phyloP scores from a whole-genome alignment of 2,113 vertebrate species.

The Archilochus colubris region DNA sequence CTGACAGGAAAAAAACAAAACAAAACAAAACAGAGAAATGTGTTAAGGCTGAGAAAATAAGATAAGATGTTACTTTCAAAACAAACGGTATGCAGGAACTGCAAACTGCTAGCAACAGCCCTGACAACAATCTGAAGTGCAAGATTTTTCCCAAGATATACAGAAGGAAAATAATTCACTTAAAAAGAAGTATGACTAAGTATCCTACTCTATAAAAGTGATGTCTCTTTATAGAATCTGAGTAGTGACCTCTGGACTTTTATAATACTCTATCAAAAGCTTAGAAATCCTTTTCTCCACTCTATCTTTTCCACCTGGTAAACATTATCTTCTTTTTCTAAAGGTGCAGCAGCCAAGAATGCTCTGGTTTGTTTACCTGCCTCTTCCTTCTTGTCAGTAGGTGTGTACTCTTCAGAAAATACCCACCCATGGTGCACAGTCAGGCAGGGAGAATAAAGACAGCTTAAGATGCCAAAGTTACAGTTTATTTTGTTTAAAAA shows the following conservation, averaged over 20 bases:
- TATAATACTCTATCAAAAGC: background rate
- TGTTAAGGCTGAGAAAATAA: conserved; percentile 22
- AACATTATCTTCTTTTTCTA: background rate
- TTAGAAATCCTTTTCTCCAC: conserved; percentile 6
- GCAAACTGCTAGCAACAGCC: background rate
- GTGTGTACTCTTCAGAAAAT: background rate
- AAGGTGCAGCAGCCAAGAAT: background rate
- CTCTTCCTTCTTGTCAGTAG: background rate
- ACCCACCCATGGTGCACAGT: background rate
- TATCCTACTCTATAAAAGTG: background rate
- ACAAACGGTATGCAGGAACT: background rate
- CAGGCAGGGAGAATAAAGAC: background rate
- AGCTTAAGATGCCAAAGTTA: background rate
- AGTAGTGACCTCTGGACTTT: background rate
- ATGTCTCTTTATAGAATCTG: background rate
- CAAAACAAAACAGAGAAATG: background rate
- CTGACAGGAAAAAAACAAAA: conserved; percentile 64
- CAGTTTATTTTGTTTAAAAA: background rate
- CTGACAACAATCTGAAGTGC: background rate
- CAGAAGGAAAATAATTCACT: conserved; percentile 30
- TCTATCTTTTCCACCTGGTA: background rate
- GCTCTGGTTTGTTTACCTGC: background rate
- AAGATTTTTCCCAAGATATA: background rate
- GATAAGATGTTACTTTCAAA: background rate
- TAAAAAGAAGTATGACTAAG: conserved; percentile 32